Evolutionary conservation across 2,797 vertebrate species (phyloP).

Genomic region (Notolepis coatsorum): DNA sequence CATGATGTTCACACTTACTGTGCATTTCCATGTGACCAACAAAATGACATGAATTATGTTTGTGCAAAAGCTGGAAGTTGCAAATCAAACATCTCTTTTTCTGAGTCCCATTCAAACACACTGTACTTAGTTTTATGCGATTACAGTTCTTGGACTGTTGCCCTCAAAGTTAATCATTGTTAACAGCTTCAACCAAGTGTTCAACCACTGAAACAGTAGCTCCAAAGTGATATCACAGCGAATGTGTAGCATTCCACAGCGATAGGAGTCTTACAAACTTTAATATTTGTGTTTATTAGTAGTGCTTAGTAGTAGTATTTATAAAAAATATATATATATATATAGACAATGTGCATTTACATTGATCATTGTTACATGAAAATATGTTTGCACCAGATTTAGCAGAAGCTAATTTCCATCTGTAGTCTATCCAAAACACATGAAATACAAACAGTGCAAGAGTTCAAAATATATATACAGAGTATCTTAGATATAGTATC

Average conservation of each 20-base stretch:
- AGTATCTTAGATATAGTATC: too few relatives aligned
- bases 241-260: background rate
- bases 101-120: background rate
- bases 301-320: background rate
- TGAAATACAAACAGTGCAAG: too few relatives aligned
- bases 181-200: background rate
- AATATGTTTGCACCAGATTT: too few relatives aligned
- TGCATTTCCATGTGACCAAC: background rate
- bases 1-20: background rate
- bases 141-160: background rate
- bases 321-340: too few relatives aligned
- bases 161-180: constrained; percentile 1
- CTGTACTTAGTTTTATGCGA: background rate
- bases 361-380: background rate
- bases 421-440: too few relatives aligned
- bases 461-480: too few relatives aligned
- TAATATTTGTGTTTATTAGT: background rate
- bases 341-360: background rate
- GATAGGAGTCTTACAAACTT: background rate
- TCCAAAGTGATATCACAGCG: background rate
- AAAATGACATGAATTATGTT: background rate
- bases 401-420: too few relatives aligned
- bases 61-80: constrained; percentile 6
- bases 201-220: background rate
- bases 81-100: background rate